Percentiles rank a stretch among this genome's conserved stretches.
Conservation (phyloP, 2,113 vertebrate species). For the Dipodomys spectabilis region DNA sequence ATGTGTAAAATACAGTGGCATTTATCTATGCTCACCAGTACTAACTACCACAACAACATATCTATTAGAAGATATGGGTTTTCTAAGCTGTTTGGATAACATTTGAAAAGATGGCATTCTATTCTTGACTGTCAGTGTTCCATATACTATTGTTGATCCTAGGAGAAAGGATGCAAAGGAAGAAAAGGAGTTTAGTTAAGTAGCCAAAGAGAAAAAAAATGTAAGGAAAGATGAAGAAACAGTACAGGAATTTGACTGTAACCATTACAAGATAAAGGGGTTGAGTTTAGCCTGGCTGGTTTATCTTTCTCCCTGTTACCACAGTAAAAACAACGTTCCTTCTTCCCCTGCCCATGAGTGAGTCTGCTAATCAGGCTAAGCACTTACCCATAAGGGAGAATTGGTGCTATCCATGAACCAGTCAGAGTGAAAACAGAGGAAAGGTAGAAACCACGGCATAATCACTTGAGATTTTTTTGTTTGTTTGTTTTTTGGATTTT, state of each 20-base stretch:
- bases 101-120: background rate
- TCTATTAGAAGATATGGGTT: background rate
- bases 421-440: background rate
- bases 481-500: too few species aligned
- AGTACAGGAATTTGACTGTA: background rate
- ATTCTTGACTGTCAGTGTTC: background rate
- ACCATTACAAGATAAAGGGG: background rate
- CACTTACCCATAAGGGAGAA: background rate
- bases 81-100: background rate
- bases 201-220: background rate
- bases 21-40: background rate
- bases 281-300: background rate
- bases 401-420: background rate
- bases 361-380: background rate
- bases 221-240: background rate
- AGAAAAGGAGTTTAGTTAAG: background rate
- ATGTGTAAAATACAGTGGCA: background rate
- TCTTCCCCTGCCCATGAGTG: background rate
- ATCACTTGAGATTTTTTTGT: too few species aligned
- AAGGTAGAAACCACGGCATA: background rate
- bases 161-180: background rate
- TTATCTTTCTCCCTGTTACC: rapidly evolving
- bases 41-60: background rate
- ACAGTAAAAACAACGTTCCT: background rate
- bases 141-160: background rate